These are phyloP conservation scores for Hydroisotoma schaefferi DNA, from an alignment of 2,888 invertebrate species.

Conservation along the genomic window DNA sequence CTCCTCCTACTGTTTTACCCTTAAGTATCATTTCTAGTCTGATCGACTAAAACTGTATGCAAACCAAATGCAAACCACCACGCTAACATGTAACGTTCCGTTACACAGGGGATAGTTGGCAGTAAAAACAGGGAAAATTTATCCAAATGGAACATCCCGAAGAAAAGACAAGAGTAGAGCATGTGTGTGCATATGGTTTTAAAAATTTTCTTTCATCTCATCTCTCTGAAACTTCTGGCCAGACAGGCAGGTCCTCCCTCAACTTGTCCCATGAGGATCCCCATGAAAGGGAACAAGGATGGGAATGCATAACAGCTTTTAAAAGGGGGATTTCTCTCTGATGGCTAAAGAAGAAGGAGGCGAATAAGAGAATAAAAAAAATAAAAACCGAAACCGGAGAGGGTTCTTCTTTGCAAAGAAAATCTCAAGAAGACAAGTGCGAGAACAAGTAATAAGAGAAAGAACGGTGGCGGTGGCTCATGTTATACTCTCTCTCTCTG, in stretches of 20 bases:
- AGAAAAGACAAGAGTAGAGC: conserved; percentile 7
- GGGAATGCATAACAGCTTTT: conserved; percentile 18
- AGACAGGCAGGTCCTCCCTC: conserved; percentile 16
- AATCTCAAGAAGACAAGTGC: conserved; percentile 8
- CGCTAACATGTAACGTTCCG: too few species aligned
- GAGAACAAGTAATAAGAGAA: conserved; percentile 11
- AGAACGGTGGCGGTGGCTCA: conserved; percentile 7
- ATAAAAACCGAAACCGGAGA: conserved; percentile 9
- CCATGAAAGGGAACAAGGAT: conserved; percentile 6
- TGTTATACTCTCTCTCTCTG: conserved; percentile 2
- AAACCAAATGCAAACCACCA: too few species aligned
- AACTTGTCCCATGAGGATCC: conserved; percentile 35
- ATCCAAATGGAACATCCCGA: conserved; percentile 8
- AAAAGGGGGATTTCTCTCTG: conserved; percentile 2
- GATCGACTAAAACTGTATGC: too few species aligned
- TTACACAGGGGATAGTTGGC: too few species aligned
- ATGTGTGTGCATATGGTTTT: conserved; percentile 13
- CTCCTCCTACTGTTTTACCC: too few species aligned
- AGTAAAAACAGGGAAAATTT: too few species aligned
- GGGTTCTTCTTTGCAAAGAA: conserved; percentile 2
- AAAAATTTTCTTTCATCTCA: conserved; percentile 15
- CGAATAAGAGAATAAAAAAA: neutral
- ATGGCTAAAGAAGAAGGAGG: too few species aligned
- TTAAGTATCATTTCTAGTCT: too few species aligned
- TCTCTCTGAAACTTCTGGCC: neutral